Evolutionary conservation across 2,113 vertebrate genomes (phyloP), one percentile per base, ranked within the genome.

Genomic region (Thalassoma bifasciatum): DNA sequence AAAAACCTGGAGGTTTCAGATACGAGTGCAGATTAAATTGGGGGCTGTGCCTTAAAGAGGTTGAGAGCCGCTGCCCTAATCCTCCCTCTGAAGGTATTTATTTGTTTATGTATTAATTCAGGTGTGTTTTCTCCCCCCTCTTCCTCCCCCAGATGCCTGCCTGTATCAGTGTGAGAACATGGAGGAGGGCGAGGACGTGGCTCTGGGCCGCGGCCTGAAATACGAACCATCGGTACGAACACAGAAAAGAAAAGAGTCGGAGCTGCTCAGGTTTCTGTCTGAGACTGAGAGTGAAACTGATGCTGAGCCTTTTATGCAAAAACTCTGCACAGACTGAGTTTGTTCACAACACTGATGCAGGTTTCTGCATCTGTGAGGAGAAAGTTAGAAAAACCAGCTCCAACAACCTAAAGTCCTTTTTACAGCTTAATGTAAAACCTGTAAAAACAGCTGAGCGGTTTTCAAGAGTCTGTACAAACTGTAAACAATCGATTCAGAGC

Each of bases 161-260:
- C 88, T 96, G 73, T 96, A 94, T 77, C 88, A 94, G 46, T 95
- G 95, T 75, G 92, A 96, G 90, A 95, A 91, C 68, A 94, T 94
- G 93, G 95, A 95, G 87, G 95, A 94, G 87, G 93, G 93, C 0
- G 94, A 95, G 66, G 94, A 95, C 36, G 77, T 56, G 5, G 91
- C 94, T 46, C 83, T 92, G 61, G 69, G 87, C 62, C 77, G 78
- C 4, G 92, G 92, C 10, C 61, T 93, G 56, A 94, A 94, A 67
- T 94, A 92, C 44, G 88, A 93, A n/a, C 23, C 85, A 4, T 44
- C 84, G 90, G 94, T 95, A 90, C 8, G 76, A 9, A 61, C 17
- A 24, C 40, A 40, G 40, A 65, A 44, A 51, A 36, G 30, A 30
- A n/a, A 30, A 59, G 13, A 2, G 24, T 61, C 16, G 0, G 10